Base-by-base conservation (phyloP, 2,888 invertebrate species). In the Aleiodes alternator region DNA sequence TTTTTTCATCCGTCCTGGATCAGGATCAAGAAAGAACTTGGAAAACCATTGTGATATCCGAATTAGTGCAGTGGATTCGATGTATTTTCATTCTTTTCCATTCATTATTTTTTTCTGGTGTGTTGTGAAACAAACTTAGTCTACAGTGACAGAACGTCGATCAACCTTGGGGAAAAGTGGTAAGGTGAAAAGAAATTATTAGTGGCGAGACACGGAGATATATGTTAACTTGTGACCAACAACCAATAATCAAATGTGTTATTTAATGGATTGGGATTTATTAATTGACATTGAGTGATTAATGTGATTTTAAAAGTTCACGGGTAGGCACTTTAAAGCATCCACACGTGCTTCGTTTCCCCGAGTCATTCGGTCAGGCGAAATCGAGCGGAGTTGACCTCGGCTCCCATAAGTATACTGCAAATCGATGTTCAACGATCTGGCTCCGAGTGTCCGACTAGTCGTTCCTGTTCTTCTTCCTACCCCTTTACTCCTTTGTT, bases 331-430 rank as follows among this genome's bases (percentile, higher is more conserved):
- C 48, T 43, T 31, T 68, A 68, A 73, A 71, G 75, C 61, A 70
- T 72, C 66, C 70, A 75, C 72, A 76, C 69, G 72, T 72, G 72
- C 69, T 76, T 61, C n/a, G 68, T 72, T 76, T 76, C 51, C 72
- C 68, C 68, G 72, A 76, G 76, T 76, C 76, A 76, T 76, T 76
- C 72, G 72, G 75, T 75, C 68, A 71, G 66, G 59, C 55, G 69
- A 72, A 68, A 76, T 72, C 76, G 72, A 76, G 34, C 72, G 69
- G 53, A 68, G 56, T 59, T 76, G 76, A 76, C 76, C 76, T 76
- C 76, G 76, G 66, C 53, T 72, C 59, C 71, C 61, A 59, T 72
- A 72, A 72, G 72, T 75, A 57, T 57, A 48, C 48, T 14, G 34
- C 43, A 57, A 29, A 76, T 76, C 76, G 72, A 76, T 76, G 68